These are phyloP conservation scores for Orycteropus afer DNA, from an alignment of 2,113 vertebrate genomes.

Conservation along the genomic window DNA sequence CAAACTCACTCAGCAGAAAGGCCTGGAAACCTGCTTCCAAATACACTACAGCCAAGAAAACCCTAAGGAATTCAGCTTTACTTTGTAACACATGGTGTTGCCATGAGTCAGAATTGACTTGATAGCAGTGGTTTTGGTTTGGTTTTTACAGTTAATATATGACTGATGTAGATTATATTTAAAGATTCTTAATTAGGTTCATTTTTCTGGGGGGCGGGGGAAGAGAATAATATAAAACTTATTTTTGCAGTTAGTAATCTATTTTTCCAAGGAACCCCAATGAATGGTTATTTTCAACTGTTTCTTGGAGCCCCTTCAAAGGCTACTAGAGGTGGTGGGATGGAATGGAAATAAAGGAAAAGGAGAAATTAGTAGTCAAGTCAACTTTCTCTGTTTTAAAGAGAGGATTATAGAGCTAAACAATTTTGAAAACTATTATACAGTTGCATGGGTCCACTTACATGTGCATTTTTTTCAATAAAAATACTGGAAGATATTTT, in stretches of 20 bases:
- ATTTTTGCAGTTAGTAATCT: not conserved
- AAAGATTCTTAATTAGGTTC: not conserved
- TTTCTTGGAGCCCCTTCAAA: not conserved
- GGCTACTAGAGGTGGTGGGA: no score
- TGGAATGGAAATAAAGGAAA: not conserved
- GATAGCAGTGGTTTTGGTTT: not conserved
- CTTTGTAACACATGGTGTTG: not conserved
- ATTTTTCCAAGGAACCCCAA: not conserved
- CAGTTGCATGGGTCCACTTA: no score
- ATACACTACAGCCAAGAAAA: not conserved
- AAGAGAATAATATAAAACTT: not conserved
- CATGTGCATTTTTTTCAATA: no score
- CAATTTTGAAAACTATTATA: not conserved
- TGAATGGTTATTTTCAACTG: conserved; percentile 43
- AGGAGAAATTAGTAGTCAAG: not conserved
- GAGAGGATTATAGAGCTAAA: not conserved
- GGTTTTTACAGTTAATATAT: not conserved
- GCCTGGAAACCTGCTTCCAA: no score
- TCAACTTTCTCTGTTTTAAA: not conserved
- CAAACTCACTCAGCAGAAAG: no score
- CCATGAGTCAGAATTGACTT: not conserved
- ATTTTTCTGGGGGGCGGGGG: not conserved
- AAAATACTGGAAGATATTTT: no score
- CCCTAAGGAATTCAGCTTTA: not conserved
- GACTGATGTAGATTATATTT: not conserved